Conservation (phyloP, 2,113 vertebrate species). For the Galbula dea region DNA sequence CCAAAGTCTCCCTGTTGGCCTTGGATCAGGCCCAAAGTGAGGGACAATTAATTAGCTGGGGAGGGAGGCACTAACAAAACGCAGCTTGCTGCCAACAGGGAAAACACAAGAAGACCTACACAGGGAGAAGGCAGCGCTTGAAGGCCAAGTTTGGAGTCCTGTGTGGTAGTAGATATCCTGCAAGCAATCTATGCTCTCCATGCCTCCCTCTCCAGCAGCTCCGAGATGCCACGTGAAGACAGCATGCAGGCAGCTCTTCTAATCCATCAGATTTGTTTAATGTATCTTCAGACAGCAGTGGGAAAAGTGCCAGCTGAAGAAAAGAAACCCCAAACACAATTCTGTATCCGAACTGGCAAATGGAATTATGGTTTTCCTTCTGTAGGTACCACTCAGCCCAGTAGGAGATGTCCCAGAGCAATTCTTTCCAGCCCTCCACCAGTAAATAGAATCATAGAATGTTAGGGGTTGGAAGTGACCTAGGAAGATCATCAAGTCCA, state of each 20-base stretch:
- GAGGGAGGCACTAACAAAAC: background rate
- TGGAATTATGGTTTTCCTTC: too few species aligned
- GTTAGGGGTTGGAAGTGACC: too few species aligned
- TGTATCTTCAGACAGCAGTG: background rate
- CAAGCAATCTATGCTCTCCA: background rate
- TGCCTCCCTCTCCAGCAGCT: background rate
- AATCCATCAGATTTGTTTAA: background rate
- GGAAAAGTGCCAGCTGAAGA: background rate
- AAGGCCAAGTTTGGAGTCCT: background rate
- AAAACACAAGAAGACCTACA: background rate
- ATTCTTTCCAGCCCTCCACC: background rate
- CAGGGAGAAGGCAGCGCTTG: background rate
- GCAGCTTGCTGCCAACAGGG: background rate
- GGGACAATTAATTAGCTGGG: background rate
- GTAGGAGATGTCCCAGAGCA: background rate
- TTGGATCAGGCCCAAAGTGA: background rate
- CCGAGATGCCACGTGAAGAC: background rate
- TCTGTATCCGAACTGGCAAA: background rate
- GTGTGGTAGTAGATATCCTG: fast-evolving
- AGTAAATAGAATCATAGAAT: too few species aligned
- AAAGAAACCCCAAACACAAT: background rate
- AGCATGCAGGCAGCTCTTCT: background rate
- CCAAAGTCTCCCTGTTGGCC: background rate
- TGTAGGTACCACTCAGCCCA: background rate
- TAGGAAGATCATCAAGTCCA: too few species aligned